Evolutionary conservation across 2,113 vertebrate genomes (phyloP).

Genomic region (Octodon degus): DNA sequence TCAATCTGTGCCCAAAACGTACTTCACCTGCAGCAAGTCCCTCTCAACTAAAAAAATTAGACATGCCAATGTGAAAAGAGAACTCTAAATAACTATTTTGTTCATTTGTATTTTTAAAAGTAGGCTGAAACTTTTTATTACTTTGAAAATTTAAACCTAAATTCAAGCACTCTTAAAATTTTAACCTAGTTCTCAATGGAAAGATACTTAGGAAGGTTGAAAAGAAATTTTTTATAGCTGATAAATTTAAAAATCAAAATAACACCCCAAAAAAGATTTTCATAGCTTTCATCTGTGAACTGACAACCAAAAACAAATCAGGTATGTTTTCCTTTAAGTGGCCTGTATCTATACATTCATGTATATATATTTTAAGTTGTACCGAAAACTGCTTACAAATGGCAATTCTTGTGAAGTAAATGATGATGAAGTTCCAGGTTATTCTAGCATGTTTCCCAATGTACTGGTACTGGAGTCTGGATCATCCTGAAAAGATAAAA

Average conservation of each 20-base stretch:
- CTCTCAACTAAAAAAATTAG: neutral
- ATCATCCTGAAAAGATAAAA: conserved; percentile 84
- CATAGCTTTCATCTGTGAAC: conserved; percentile 58
- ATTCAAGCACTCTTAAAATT: conserved; percentile 30
- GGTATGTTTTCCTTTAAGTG: conserved; percentile 65
- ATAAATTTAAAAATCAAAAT: conserved; percentile 65
- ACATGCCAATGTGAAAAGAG: neutral
- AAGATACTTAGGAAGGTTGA: conserved; percentile 42
- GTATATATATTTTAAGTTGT: conserved; percentile 78
- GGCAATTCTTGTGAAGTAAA: conserved; percentile 84
- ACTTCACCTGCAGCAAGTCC: conserved; percentile 43
- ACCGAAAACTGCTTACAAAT: conserved; percentile 87
- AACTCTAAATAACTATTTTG: neutral
- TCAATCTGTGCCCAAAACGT: conserved; percentile 60
- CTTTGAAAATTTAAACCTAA: conserved; percentile 49
- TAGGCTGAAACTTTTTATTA: neutral
- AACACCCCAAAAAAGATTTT: conserved; percentile 25
- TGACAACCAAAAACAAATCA: conserved; percentile 61
- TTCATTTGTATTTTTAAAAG: neutral
- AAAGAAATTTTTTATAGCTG: conserved; percentile 18
- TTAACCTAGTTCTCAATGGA: conserved; percentile 8
- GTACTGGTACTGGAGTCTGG: conserved; percentile 81
- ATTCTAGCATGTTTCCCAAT: conserved; percentile 84
- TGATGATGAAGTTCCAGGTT: conserved; percentile 82
- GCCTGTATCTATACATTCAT: conserved; percentile 68